phyloP scores from a whole-genome alignment of 2,888 invertebrate genomes.

The Tachina fera region DNA sequence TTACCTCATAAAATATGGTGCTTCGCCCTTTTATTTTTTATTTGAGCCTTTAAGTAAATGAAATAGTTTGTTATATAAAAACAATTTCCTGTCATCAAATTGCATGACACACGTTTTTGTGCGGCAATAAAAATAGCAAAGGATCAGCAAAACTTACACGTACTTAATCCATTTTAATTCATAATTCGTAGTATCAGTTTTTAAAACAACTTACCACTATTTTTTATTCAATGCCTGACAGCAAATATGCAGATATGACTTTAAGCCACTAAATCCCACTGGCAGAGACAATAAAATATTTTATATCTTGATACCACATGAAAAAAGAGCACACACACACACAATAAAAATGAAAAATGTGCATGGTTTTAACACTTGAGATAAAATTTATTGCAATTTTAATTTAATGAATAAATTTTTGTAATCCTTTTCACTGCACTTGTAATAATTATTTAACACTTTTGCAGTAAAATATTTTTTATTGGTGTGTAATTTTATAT shows the following conservation, averaged over 20 bases:
- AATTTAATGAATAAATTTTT: slow-evolving; percentile 37
- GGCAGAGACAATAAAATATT: slow-evolving; percentile 35
- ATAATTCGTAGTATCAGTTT: slow-evolving; percentile 23
- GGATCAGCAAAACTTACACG: slow-evolving; percentile 21
- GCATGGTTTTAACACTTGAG: slow-evolving; percentile 28
- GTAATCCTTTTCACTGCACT: slow-evolving; percentile 3
- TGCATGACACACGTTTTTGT: neutral
- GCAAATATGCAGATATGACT: slow-evolving; percentile 39
- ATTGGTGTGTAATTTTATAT: neutral
- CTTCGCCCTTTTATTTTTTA: neutral
- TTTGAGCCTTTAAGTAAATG: neutral
- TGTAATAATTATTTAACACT: slow-evolving; percentile 22
- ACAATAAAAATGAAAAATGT: slow-evolving; percentile 9
- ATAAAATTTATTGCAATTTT: slow-evolving; percentile 40
- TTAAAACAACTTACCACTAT: slow-evolving; percentile 46
- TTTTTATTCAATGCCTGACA: slow-evolving; percentile 28
- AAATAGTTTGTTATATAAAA: slow-evolving; percentile 4
- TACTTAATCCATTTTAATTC: slow-evolving; percentile 44
- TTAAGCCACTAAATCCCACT: slow-evolving; percentile 57
- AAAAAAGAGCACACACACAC: neutral
- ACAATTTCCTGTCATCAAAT: neutral
- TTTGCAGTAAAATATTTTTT: neutral
- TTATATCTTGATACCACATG: neutral
- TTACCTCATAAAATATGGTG: too few relatives aligned
- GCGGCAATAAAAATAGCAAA: slow-evolving; percentile 3